phyloP scores from a whole-genome alignment of 2,888 invertebrate genomes.

The Thelaira solivaga region DNA sequence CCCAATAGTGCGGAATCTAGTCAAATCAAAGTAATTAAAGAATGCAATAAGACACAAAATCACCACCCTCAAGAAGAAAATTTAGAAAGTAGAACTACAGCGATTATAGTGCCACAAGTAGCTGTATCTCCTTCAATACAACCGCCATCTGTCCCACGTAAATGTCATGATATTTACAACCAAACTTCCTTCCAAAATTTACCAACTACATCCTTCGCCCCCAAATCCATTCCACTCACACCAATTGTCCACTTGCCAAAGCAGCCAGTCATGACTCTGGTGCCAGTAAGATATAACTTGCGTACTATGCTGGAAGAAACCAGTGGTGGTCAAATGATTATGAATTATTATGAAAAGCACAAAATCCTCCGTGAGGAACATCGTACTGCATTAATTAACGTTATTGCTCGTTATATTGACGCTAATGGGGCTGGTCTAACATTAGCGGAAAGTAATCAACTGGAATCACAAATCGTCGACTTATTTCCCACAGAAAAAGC shows the following conservation, averaged over 20 bases:
- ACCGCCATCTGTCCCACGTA: not conserved
- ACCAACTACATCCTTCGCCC: not conserved
- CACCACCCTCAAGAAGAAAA: not conserved
- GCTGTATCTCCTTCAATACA: conserved; percentile 1
- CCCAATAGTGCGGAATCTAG: not conserved
- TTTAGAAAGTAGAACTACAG: conserved; percentile 7
- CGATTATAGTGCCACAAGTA: conserved; percentile 23
- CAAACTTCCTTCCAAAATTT: not conserved
- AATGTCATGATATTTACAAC: not conserved
- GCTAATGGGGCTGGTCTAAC: conserved; percentile 23
- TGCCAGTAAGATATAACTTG: conserved; percentile 33
- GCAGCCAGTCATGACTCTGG: not conserved
- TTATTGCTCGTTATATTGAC: conserved; percentile 54
- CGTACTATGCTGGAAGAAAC: conserved; percentile 41
- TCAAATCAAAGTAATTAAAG: not conserved
- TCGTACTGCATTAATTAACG: conserved; percentile 46
- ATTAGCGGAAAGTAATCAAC: conserved; percentile 33
- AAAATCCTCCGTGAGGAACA: conserved; percentile 54
- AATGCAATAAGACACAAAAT: not conserved
- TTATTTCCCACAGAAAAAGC: conserved; percentile 52
- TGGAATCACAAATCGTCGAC: conserved; percentile 51
- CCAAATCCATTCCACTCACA: not conserved
- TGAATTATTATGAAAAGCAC: conserved; percentile 49
- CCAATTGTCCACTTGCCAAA: not conserved
- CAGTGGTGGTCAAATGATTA: conserved; percentile 48